Base-by-base conservation (phyloP, 2,888 invertebrate species). In the Ennomos erosarius region DNA sequence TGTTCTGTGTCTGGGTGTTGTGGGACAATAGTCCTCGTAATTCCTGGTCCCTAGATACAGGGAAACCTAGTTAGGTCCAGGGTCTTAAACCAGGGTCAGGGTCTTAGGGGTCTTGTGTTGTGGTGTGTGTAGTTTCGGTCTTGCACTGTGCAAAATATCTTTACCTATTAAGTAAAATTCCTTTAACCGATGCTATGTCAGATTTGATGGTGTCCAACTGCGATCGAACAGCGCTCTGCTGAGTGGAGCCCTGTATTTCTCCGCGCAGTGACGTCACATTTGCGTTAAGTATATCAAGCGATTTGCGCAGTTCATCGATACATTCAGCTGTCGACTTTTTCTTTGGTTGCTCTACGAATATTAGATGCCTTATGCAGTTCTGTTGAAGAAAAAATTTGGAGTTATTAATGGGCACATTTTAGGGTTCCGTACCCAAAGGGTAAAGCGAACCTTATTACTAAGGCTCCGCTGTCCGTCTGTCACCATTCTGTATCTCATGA, bases 131-230 rank as follows among this genome's bases (percentile, higher is more conserved):
- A 16, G 16, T 16, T 16, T 16, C n/a, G n/a, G n/a, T 16, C 3
- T 16, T 16, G 16, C 16, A 16, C 16, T 1, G 16, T 16, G 16
- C 16, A 44, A 33, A 33, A 26, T 10, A 46, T 58, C 76, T 75
- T n/a, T 76, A 95, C 95, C 95, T 95, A 87, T 95, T 95, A 13
- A 96, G 87, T 45, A 96, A 81, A 52, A 96, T 93, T 54, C 96
- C 96, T 83, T 96, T 96, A 16, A 96, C 95, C 10, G 95, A 94
- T 0, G 95, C 92, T 39, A 96, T 87, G 73, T 96, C 96, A 50
- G 93, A 92, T 78, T 96, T 95, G 59, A 96, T 90, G 54, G 93
- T 94, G 65, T 93, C 93, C 9, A 96, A 85, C 72, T 96, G 95
- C n/a, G 94, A 92, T 55, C 93, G 85, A 45, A 94, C 74, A n/a